Percentiles rank a stretch among this genome's conserved stretches.
These are phyloP conservation scores for Drosophila peninsularis DNA, from an alignment of 2,888 invertebrate genomes.

Conservation along the genomic window DNA sequence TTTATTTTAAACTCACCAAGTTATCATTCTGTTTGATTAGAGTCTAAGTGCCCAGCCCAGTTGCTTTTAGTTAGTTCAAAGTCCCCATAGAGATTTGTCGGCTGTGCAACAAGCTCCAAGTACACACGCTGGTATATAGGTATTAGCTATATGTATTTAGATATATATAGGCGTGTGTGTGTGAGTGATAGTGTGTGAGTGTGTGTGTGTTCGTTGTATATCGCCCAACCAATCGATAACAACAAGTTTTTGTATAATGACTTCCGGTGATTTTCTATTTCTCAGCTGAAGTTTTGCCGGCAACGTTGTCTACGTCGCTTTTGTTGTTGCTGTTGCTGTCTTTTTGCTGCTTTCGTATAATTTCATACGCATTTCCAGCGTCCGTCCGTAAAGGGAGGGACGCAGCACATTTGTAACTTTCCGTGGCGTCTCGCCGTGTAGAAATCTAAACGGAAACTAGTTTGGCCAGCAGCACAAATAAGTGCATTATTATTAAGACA, in stretches of 20 bases:
- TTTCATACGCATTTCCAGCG: slow-evolving; percentile 78
- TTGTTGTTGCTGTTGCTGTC: slow-evolving; percentile 37
- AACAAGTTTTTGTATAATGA: slow-evolving; percentile 81
- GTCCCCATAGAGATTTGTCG: slow-evolving; percentile 14
- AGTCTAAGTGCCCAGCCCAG: no score
- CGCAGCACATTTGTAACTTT: slow-evolving; percentile 37
- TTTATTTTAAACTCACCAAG: no score
- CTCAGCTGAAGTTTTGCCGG: slow-evolving; percentile 77
- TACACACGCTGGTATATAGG: slow-evolving; percentile 25
- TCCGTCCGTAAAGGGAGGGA: slow-evolving; percentile 38
- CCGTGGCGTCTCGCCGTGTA: slow-evolving; percentile 40
- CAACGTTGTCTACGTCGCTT: slow-evolving; percentile 39
- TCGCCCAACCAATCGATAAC: slow-evolving; percentile 78
- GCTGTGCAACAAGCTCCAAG: slow-evolving; percentile 27
- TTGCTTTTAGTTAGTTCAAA: no score
- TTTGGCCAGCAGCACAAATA: slow-evolving; percentile 60
- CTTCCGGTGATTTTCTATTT: slow-evolving; percentile 82
- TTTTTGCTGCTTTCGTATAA: slow-evolving; percentile 70
- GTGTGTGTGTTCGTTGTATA: slow-evolving; percentile 51
- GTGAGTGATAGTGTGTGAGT: no score
- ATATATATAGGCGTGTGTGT: slow-evolving; percentile 1
- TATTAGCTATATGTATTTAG: slow-evolving; percentile 6
- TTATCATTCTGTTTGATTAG: no score
- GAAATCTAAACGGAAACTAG: slow-evolving; percentile 73
- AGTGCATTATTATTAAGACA: slow-evolving; percentile 60